A percentile compares a stretch with the other conserved stretches of the same genome.
phyloP scores from a whole-genome alignment of 2,797 vertebrate species.

The Clarias platycephalus region DNA sequence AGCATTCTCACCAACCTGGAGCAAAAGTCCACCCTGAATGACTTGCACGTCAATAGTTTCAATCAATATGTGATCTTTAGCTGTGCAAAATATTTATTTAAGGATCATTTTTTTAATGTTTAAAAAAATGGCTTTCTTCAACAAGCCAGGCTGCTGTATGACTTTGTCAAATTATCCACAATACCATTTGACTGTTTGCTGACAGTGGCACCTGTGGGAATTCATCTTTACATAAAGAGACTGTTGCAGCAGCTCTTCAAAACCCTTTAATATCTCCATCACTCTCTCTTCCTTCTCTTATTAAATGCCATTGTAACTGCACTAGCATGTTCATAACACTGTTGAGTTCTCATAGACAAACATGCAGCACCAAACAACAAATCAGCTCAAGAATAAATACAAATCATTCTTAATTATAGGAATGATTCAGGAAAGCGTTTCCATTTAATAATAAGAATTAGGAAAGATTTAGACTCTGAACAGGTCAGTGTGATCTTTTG shows the following conservation, averaged over 20 bases:
- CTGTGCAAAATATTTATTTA: neutral
- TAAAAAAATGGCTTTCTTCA: neutral
- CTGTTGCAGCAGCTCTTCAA: slow-evolving; percentile 3
- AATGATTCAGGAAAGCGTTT: neutral
- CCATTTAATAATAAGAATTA: slow-evolving; percentile 9
- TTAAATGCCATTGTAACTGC: neutral
- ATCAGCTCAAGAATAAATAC: neutral
- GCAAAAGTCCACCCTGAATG: neutral
- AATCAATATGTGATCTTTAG: neutral
- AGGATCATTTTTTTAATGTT: neutral
- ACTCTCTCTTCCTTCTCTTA: neutral
- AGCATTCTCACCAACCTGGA: neutral
- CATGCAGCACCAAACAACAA: neutral
- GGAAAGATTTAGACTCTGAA: neutral
- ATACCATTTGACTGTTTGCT: neutral
- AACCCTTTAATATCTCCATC: neutral
- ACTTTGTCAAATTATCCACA: neutral
- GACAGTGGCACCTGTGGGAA: neutral
- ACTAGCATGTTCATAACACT: neutral
- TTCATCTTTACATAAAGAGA: neutral
- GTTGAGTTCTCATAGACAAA: neutral
- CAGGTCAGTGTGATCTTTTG: neutral
- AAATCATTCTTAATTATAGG: too few relatives aligned
- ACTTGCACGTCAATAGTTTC: neutral
- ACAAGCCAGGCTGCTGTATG: neutral